Evolutionary conservation across 2,113 vertebrate species (phyloP).

Genomic region (Triplophysa siluroides): DNA sequence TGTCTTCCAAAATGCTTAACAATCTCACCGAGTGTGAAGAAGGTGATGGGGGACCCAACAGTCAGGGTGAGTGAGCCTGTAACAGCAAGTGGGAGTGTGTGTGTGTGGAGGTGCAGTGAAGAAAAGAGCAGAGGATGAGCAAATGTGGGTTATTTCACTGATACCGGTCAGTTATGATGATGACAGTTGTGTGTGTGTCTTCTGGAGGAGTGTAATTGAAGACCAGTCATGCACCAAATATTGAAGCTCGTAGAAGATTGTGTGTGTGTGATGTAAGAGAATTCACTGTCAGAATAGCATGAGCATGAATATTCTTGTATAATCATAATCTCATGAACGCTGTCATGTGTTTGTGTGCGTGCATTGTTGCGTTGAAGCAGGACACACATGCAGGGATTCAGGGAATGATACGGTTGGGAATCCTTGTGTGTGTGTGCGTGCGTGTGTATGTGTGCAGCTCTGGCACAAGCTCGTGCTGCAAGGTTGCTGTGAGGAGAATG

Average conservation of each 20-base stretch:
- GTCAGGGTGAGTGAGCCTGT: conserved; percentile 80
- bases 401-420: conserved; percentile 5
- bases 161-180: not conserved
- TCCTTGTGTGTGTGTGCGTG: conserved; percentile 22
- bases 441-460: conserved; percentile 33
- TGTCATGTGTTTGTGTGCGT: conserved; percentile 8
- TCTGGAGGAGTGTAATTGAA: not conserved
- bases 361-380: not conserved
- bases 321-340: not conserved
- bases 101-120: conserved; percentile 33
- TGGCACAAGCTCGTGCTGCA: conserved; percentile 56
- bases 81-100: conserved; percentile 5
- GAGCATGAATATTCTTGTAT: conserved; percentile 20
- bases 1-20: conserved; percentile 84
- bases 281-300: not conserved
- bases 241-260: not conserved
- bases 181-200: conserved; percentile 23
- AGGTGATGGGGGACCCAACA: conserved; percentile 85
- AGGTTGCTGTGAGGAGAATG: conserved; percentile 66
- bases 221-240: not conserved
- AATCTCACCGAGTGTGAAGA: conserved; percentile 88
- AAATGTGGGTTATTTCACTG: not conserved
- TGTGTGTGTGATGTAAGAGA: not conserved
- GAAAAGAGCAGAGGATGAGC: conserved; percentile 28
- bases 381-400: not conserved